Base-by-base conservation (phyloP, 2,797 vertebrate genomes). In the Halcyon chelicuti region DNA sequence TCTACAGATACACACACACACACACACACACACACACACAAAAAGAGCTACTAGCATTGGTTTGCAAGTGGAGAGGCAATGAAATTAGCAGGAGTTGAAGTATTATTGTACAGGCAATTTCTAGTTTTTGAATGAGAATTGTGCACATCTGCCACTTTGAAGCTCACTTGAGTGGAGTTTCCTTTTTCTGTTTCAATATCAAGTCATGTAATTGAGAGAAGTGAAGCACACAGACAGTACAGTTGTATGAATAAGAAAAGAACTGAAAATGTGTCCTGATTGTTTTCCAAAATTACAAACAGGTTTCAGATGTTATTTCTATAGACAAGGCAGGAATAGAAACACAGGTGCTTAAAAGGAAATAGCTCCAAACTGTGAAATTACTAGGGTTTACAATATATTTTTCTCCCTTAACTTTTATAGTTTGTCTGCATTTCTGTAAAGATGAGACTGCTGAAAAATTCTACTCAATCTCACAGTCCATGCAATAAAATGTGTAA, bases 151-250 rank as follows among this genome's bases (percentile, higher is more conserved):
- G 93, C 92, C 86, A 96, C 93, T 96, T 94, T 78, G 79, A 95
- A 90, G 37, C 88, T 96, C 93, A 94, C 95, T 97, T 92, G 93
- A 96, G 71, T 21, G 8, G 79, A 74, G 66, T 81, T 95, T 94
- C 76, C 80, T 93, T 97, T 95, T 81, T 93, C 72, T 94, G 93
- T 77, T 72, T 29, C 63, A 52, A 68, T 92, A 94, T 92, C 80
- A 96, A 97, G 78, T 94, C 96, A 89, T 91, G 86, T 92, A 97
- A 97, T 96, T 96, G 96, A 97, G 91, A 94, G 86, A 97, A 96
- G 61, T 46, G 52, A 97, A 95, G 94, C 75, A 44, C 81, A 84
- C 54, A 72, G 86, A 88, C 70, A 92, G 78, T 93, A 92, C 70
- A 93, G 79, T 88, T 88, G 71, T 82, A 90, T 67, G 52, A 97